Conservation (phyloP, 2,888 invertebrate species). For the Metellina segmentata region DNA sequence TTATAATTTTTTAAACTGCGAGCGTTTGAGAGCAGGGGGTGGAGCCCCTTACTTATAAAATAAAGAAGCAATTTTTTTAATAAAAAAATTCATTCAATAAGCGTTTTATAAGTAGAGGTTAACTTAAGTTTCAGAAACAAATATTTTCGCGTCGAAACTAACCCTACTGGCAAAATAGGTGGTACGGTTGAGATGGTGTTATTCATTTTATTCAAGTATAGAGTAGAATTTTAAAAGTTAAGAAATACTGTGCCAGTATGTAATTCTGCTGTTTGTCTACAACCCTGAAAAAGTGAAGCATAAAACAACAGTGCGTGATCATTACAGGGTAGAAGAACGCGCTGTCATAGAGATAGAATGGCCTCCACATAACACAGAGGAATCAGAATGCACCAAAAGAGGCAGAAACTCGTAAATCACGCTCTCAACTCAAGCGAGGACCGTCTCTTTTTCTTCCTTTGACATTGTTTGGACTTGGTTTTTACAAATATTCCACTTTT, state of each 20-base stretch:
- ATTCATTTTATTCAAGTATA: not conserved
- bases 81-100: too few species aligned
- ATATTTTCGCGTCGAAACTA: too few species aligned
- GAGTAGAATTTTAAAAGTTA: not conserved
- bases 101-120: too few species aligned
- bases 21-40: too few species aligned
- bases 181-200: too few species aligned
- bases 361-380: not conserved
- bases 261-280: not conserved
- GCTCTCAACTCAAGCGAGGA: not conserved
- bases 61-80: too few species aligned
- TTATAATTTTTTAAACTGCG: too few species aligned
- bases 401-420: constrained; percentile 3
- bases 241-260: too few species aligned
- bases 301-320: not conserved
- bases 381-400: not conserved
- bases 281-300: not conserved
- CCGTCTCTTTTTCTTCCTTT: not conserved
- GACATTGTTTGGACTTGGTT: constrained; percentile 2
- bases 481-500: not conserved
- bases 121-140: too few species aligned
- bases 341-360: not conserved
- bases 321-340: not conserved
- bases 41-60: too few species aligned
- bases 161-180: too few species aligned